These are phyloP conservation scores for Porites divaricata DNA, from an alignment of 92 coral and sea anemone species.

Conservation along the genomic window DNA sequence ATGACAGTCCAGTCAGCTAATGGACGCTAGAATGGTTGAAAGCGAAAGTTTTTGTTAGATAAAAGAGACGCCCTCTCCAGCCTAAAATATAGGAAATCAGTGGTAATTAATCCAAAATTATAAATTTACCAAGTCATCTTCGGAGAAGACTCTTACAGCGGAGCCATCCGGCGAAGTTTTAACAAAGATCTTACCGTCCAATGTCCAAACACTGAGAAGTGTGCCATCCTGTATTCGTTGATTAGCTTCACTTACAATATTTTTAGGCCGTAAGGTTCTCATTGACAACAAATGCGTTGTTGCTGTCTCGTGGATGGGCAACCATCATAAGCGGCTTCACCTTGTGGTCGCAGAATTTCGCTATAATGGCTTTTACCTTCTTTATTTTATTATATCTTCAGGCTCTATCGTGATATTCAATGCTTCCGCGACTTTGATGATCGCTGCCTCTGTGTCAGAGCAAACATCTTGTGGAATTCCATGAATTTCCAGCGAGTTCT, in stretches of 20 bases:
- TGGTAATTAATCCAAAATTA: too few species aligned
- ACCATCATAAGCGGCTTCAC: not conserved
- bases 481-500: too few species aligned
- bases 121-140: not conserved
- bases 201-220: conserved; percentile 14
- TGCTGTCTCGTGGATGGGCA: not conserved
- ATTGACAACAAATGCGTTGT: not conserved
- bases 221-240: not conserved
- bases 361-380: not conserved
- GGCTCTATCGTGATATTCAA: not conserved
- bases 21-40: too few species aligned
- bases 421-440: not conserved
- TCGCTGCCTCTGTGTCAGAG: not conserved
- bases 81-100: too few species aligned
- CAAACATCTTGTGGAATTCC: not conserved
- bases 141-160: not conserved
- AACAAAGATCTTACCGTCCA: not conserved
- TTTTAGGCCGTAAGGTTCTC: conserved; percentile 3
- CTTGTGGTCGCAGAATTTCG: not conserved
- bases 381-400: not conserved
- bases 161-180: conserved; percentile 3
- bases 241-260: not conserved
- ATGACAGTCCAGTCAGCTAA: too few species aligned
- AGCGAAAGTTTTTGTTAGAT: too few species aligned
- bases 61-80: too few species aligned